phyloP scores from a whole-genome alignment of 37 sponge, comb jelly and placozoan species.

The Dysidea cf. avara region DNA sequence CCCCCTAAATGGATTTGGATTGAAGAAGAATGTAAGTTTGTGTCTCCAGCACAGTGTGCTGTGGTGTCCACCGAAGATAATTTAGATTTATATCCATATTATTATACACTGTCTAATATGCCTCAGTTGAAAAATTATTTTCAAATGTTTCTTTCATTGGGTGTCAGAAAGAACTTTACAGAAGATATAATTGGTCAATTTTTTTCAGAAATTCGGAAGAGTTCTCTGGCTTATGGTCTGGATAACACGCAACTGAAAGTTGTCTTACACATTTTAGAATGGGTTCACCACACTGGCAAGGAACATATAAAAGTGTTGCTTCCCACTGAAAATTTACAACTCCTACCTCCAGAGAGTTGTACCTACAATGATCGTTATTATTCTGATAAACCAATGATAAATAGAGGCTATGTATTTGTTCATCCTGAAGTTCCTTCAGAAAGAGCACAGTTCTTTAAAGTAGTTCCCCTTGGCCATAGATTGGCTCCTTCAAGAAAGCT shows the following conservation, averaged over 20 bases:
- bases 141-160: background rate
- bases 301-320: slow-evolving; percentile 16
- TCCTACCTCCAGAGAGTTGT: slow-evolving; percentile 34
- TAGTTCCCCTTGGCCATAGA: slow-evolving; percentile 44
- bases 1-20: background rate
- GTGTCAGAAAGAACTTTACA: slow-evolving; percentile 10
- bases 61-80: background rate
- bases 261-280: slow-evolving; percentile 18
- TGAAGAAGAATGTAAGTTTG: background rate
- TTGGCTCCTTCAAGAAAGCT: slow-evolving; percentile 45
- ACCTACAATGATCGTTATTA: slow-evolving; percentile 54
- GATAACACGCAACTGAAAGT: slow-evolving; percentile 10
- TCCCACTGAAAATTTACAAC: slow-evolving; percentile 21
- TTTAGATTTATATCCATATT: background rate
- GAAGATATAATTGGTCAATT: slow-evolving; percentile 2
- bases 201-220: background rate
- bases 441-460: slow-evolving; percentile 43
- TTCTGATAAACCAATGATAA: slow-evolving; percentile 12
- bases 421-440: slow-evolving; percentile 22
- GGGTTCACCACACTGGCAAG: background rate
- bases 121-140: background rate
- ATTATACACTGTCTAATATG: background rate
- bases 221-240: background rate
- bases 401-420: slow-evolving; percentile 23
- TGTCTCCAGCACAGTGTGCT: background rate